These are phyloP conservation scores for Heliconius nattereri DNA, from an alignment of 1,140 invertebrate species.

Conservation along the genomic window DNA sequence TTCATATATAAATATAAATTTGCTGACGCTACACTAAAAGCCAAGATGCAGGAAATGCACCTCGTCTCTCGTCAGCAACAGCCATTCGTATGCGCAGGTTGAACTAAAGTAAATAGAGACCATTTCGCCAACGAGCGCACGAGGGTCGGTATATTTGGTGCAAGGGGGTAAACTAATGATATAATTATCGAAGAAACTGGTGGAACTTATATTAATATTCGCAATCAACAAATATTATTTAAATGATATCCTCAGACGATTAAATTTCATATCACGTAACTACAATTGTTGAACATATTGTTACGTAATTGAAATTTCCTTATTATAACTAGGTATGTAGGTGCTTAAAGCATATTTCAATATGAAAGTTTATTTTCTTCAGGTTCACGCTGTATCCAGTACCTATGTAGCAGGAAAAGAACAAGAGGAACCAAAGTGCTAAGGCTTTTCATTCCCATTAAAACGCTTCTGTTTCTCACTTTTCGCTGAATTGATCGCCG, in stretches of 20 bases:
- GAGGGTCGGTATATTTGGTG: slow-evolving; percentile 33
- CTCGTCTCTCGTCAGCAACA: slow-evolving; percentile 50
- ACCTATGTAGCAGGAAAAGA: no score
- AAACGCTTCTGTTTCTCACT: no score
- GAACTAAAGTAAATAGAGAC: slow-evolving; percentile 41
- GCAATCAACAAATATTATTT: background rate
- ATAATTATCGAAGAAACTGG: slow-evolving; percentile 9
- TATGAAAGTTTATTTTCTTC: no score
- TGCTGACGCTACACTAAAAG: slow-evolving; percentile 53
- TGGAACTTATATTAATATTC: slow-evolving; percentile 2
- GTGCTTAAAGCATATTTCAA: no score
- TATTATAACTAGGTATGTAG: background rate
- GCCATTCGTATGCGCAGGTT: slow-evolving; percentile 56
- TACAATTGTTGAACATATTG: no score
- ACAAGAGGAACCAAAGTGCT: no score
- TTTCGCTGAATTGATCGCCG: no score
- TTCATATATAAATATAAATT: slow-evolving; percentile 26
- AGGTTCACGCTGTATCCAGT: no score
- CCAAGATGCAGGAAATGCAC: slow-evolving; percentile 66
- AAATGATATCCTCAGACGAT: background rate
- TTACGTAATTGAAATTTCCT: background rate
- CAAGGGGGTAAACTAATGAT: slow-evolving; percentile 30
- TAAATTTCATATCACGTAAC: no score
- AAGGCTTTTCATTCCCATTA: no score
- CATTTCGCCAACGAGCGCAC: slow-evolving; percentile 30